Percentiles rank a stretch among this genome's conserved stretches.
These are phyloP conservation scores for Felis catus DNA, from an alignment of 2,113 vertebrate genomes.

Conservation along the genomic window DNA sequence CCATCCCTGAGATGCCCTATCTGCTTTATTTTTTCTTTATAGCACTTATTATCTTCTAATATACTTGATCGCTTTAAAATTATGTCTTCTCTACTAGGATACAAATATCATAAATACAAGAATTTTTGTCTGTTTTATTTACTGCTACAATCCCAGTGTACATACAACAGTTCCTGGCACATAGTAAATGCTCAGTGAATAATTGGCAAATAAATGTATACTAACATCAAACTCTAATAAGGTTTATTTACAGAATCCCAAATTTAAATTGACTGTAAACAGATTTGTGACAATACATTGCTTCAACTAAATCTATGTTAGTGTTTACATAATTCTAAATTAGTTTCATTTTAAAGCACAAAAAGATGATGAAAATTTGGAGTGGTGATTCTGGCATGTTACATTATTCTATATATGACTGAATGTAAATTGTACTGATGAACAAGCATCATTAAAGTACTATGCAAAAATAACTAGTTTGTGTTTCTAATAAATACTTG, in stretches of 20 bases:
- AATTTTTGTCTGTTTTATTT: neutral
- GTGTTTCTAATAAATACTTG: neutral
- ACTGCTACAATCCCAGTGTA: neutral
- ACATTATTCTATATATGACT: neutral
- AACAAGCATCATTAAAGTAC: neutral
- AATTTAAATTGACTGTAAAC: neutral
- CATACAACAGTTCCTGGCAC: neutral
- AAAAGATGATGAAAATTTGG: neutral
- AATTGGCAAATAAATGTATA: neutral
- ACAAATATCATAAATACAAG: neutral
- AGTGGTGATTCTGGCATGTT: neutral
- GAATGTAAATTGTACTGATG: neutral
- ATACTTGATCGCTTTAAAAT: neutral
- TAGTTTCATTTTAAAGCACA: conserved; percentile 4
- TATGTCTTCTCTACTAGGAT: neutral
- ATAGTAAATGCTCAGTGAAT: neutral
- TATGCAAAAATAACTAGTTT: neutral
- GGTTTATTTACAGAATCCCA: neutral
- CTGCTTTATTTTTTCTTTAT: neutral
- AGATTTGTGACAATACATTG: neutral
- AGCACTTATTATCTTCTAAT: neutral
- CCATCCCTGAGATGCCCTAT: neutral
- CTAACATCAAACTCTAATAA: neutral
- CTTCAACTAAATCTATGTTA: neutral
- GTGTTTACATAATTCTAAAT: neutral